Evolutionary conservation across 2,797 vertebrate genomes (phyloP).

Genomic region (Alosa sapidissima): DNA sequence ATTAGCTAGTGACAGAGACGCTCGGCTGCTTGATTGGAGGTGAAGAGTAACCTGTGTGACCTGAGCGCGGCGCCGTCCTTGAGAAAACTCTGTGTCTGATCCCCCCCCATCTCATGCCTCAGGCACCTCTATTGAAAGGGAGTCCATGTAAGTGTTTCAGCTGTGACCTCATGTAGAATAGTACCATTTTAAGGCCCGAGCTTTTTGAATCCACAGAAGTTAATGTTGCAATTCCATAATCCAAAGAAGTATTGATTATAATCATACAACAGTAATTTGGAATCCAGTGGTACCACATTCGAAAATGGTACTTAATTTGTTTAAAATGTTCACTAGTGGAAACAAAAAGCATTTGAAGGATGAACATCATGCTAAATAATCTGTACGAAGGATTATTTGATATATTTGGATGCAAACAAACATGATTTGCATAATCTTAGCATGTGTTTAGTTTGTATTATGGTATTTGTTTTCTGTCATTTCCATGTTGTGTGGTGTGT

Average conservation of each 20-base stretch:
- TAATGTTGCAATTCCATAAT: not conserved
- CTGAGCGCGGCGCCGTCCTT: not conserved
- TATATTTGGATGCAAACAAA: slow-evolving; percentile 68
- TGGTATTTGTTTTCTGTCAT: not conserved
- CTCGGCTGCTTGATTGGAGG: not conserved
- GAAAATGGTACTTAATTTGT: too few relatives aligned
- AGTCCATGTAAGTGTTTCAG: not conserved
- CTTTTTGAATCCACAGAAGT: slow-evolving; percentile 45
- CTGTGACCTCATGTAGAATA: slow-evolving; percentile 1
- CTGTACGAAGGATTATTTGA: slow-evolving; percentile 59
- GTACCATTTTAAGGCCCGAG: not conserved
- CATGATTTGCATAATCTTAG: slow-evolving; percentile 67
- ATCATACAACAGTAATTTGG: too few relatives aligned
- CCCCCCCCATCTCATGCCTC: not conserved
- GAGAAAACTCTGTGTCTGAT: not conserved
- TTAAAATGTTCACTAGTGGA: slow-evolving; percentile 32
- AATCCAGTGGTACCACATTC: too few relatives aligned
- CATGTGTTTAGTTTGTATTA: slow-evolving; percentile 30
- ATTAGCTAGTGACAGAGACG: not conserved
- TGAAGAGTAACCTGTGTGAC: not conserved
- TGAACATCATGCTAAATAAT: slow-evolving; percentile 58
- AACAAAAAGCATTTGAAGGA: slow-evolving; percentile 63
- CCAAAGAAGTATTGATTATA: not conserved
- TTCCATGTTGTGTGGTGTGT: slow-evolving; percentile 31
- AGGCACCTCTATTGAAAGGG: not conserved